phyloP scores from a whole-genome alignment of 2,888 invertebrate species.

The Leptogaster cylindrica region DNA sequence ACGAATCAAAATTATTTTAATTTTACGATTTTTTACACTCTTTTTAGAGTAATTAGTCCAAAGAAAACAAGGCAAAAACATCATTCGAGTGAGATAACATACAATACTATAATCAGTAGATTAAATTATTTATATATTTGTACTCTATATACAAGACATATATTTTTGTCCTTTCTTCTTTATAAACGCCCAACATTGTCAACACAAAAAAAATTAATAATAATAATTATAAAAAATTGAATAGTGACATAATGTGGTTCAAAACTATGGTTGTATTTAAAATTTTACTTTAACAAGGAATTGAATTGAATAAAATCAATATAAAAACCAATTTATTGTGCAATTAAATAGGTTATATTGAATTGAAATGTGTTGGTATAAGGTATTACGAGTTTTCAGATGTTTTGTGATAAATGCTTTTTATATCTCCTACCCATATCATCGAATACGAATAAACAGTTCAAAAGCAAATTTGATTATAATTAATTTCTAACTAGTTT shows the following conservation, averaged over 20 bases:
- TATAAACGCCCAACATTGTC: constrained; percentile 1
- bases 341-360: constrained; percentile 28
- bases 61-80: constrained; percentile 18
- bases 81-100: constrained; percentile 39
- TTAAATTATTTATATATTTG: constrained; percentile 35
- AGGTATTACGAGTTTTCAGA: constrained; percentile 41
- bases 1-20: neutral
- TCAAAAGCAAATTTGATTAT: constrained; percentile 40
- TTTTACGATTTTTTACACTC: neutral
- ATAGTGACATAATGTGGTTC: neutral
- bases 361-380: constrained; percentile 20
- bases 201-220: constrained; percentile 3
- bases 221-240: constrained; percentile 6
- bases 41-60: constrained; percentile 28
- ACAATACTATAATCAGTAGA: constrained; percentile 38
- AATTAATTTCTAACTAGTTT: no score
- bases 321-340: constrained; percentile 21
- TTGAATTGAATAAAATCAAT: constrained; percentile 19
- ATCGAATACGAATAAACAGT: constrained; percentile 48
- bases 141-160: constrained; percentile 29
- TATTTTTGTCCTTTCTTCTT: constrained; percentile 34
- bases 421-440: constrained; percentile 50
- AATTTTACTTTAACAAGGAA: constrained; percentile 35
- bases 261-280: constrained; percentile 30
- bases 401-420: constrained; percentile 51